Conservation (phyloP, 2,888 invertebrate genomes). For the Platypus cylindrus region DNA sequence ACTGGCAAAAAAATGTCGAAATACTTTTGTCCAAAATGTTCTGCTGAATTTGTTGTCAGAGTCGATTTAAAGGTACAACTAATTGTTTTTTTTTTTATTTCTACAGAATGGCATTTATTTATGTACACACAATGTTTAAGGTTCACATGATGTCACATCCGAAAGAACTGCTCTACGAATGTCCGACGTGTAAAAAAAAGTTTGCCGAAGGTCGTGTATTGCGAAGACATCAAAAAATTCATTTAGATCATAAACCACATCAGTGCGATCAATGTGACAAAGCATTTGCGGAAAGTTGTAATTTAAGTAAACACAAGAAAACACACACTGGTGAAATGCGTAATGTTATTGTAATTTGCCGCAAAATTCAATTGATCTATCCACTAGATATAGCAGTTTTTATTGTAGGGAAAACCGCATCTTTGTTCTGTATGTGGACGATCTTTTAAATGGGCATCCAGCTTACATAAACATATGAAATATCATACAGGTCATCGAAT, state of each 20-base stretch:
- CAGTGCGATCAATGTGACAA: slow-evolving; percentile 38
- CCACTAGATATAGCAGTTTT: slow-evolving; percentile 1
- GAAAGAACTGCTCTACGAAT: slow-evolving; percentile 31
- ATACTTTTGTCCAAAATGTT: slow-evolving; percentile 33
- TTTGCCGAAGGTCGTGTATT: slow-evolving; percentile 35
- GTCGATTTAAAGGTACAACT: slow-evolving; percentile 34
- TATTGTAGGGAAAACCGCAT: slow-evolving; percentile 27
- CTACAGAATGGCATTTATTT: too few relatives aligned
- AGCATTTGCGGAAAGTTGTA: slow-evolving; percentile 39
- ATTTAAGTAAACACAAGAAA: slow-evolving; percentile 38
- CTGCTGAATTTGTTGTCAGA: slow-evolving; percentile 30
- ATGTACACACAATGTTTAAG: too few relatives aligned
- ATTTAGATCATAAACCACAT: slow-evolving; percentile 36
- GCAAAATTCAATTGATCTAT: background rate
- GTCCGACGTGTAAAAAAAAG: slow-evolving; percentile 32
- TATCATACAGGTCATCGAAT: slow-evolving; percentile 40
- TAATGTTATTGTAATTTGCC: slow-evolving; percentile 30
- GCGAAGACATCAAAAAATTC: slow-evolving; percentile 37
- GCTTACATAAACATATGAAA: slow-evolving; percentile 40
- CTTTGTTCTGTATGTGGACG: slow-evolving; percentile 38
- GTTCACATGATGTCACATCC: slow-evolving; percentile 36
- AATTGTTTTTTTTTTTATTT: slow-evolving; percentile 1
- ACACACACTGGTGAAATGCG: slow-evolving; percentile 39
- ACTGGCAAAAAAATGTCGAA: slow-evolving; percentile 20
- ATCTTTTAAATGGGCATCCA: slow-evolving; percentile 40